Base-by-base conservation (phyloP, 1,140 invertebrate genomes). In the Solenopsis invicta region DNA sequence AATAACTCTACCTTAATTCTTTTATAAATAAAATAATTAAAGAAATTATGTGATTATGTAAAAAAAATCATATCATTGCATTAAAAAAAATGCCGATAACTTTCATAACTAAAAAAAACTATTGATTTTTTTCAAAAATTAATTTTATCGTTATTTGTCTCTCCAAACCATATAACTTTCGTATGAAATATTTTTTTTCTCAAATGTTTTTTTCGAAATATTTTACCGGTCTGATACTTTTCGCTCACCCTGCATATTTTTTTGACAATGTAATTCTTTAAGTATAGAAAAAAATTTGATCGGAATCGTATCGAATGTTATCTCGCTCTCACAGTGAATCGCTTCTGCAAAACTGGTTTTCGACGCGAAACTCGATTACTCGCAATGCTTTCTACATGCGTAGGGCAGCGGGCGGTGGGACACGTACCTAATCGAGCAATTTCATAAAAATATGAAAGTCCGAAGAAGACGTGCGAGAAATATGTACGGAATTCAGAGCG, bases 401-500 rank as follows among this genome's bases (percentile, higher is more conserved):
- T 45, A 8, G 29, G 29, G 24, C 24, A 29, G 29, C 4, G 52
- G 18, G 37, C 54, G 24, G 52, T 37, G 41, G 69, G n/a, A 21
- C 50, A 24, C 62, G 29, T 74, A 82, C 13, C 69, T 75, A 78
- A 85, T 78, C 82, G 62, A 16, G 16, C 34, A 74, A 78, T 78
- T 66, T 85, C 50, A 41, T 61, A 78, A 85, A 85, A 85, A 85
- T 85, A 85, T 85, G 82, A 78, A 78, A 56, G 24, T 59, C 45
- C 74, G 72, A 64, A 45, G 34, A 9, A 64, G 50, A 85, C 59
- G 72, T 61, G 61, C 50, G 82, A 85, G 62, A 85, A 78, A 85
- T 85, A 78, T 78, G 50, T 78, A 64, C 59, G 82, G 82, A 78
- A 85, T 85, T 85, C 41, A 54, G 34, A 37, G 59, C 59, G 74